phyloP scores from a whole-genome alignment of 2,888 invertebrate genomes.

The Netelia melanura region DNA sequence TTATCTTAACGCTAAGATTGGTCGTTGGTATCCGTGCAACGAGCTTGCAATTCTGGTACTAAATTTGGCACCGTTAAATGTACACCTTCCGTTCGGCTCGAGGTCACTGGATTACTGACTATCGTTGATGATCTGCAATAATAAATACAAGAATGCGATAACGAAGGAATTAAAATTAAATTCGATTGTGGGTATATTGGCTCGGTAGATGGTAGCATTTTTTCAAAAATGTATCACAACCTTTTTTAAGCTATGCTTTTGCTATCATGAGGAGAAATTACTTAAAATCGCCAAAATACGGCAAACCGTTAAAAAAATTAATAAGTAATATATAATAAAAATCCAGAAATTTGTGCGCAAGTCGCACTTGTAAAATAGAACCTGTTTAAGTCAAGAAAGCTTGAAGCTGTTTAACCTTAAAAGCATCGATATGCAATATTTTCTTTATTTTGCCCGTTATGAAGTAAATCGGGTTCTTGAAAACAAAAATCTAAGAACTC shows the following conservation, averaged over 20 bases:
- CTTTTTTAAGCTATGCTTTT: conserved; percentile 22
- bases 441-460: no score
- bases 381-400: no score
- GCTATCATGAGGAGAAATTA: conserved; percentile 20
- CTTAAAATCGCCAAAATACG: background rate
- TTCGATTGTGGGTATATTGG: background rate
- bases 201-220: background rate
- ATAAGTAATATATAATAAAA: no score
- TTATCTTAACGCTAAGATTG: conserved; percentile 77
- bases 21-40: conserved; percentile 75
- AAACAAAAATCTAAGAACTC: no score
- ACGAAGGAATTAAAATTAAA: background rate
- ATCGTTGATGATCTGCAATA: conserved; percentile 80
- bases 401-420: no score
- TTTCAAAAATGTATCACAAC: conserved; percentile 23
- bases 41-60: conserved; percentile 72
- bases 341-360: no score
- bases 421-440: no score
- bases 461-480: no score
- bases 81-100: conserved; percentile 71
- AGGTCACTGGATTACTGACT: conserved; percentile 77
- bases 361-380: no score
- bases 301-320: conserved; percentile 1
- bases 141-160: conserved; percentile 23
- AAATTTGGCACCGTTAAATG: conserved; percentile 81